Percentiles rank a stretch among this genome's conserved stretches.
These are phyloP conservation scores for Willowsia nigromaculata DNA, from an alignment of 2,888 invertebrate genomes.

Conservation along the genomic window DNA sequence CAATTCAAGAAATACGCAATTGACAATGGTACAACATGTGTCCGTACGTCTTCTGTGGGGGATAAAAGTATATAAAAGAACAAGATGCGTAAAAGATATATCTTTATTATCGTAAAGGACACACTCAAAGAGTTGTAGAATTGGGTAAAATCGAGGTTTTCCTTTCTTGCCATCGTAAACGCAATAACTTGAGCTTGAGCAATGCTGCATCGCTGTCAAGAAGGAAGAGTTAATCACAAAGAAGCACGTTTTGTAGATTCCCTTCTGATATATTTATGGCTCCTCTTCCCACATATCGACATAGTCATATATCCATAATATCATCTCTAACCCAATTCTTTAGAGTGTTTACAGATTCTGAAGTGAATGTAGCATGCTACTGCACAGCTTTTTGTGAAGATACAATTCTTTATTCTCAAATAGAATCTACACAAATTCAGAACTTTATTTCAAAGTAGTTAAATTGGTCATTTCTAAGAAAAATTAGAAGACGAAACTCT, in stretches of 20 bases:
- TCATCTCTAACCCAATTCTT: constrained; percentile 6
- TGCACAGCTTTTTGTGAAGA: too few relatives aligned
- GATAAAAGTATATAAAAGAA: background rate
- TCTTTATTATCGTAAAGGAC: constrained; percentile 2
- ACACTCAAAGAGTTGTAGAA: background rate
- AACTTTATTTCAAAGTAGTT: background rate
- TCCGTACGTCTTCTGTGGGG: background rate
- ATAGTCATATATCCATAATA: too few relatives aligned
- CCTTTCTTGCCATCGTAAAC: background rate
- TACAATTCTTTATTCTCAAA: too few relatives aligned
- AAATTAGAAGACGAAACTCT: too few relatives aligned
- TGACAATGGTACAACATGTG: background rate
- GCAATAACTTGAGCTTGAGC: background rate
- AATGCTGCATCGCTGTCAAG: constrained; percentile 16
- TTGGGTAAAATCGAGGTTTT: constrained; percentile 32
- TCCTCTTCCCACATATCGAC: too few relatives aligned
- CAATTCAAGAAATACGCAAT: background rate
- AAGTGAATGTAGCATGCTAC: too few relatives aligned
- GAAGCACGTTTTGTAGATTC: background rate
- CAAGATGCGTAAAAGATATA: background rate
- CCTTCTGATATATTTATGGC: background rate
- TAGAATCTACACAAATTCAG: too few relatives aligned
- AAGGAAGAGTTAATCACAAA: constrained; percentile 31
- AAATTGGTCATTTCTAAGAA: background rate
- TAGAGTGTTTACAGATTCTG: too few relatives aligned